phyloP scores from a whole-genome alignment of 2,888 invertebrate species.

The Bimastos eiseni region DNA sequence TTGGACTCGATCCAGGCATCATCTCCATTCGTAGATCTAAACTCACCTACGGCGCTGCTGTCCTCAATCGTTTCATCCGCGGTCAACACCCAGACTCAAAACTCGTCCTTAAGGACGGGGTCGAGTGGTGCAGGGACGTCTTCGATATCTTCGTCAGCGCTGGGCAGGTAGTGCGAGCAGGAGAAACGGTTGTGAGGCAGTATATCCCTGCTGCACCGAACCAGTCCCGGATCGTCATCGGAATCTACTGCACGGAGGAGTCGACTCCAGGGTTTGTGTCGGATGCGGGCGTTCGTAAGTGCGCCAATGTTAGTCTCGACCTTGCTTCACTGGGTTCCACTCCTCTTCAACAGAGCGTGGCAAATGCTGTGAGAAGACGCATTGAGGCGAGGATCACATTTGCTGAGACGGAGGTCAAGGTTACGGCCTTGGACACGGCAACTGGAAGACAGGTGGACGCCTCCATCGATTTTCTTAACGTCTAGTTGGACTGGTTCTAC shows the following conservation, averaged over 20 bases:
- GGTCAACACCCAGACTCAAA: slow-evolving; percentile 28
- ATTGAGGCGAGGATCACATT: slow-evolving; percentile 28
- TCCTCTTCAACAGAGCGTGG: neutral
- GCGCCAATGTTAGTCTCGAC: slow-evolving; percentile 65
- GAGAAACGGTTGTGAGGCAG: slow-evolving; percentile 32
- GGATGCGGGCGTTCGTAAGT: slow-evolving; percentile 65
- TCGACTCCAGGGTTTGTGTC: slow-evolving; percentile 65
- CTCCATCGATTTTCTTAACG: slow-evolving; percentile 35
- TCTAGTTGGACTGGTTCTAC: slow-evolving; percentile 19
- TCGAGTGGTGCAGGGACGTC: slow-evolving; percentile 33
- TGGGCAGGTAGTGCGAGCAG: slow-evolving; percentile 26
- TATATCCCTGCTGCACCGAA: slow-evolving; percentile 63
- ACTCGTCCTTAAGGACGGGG: slow-evolving; percentile 26
- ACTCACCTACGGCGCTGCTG: slow-evolving; percentile 35
- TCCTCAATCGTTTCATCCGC: slow-evolving; percentile 30
- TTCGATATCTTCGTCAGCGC: slow-evolving; percentile 34
- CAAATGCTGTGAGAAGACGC: neutral
- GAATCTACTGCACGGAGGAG: slow-evolving; percentile 65
- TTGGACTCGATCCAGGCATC: slow-evolving; percentile 34
- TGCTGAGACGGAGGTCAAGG: slow-evolving; percentile 35
- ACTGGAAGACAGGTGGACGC: slow-evolving; percentile 32
- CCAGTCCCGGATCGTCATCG: slow-evolving; percentile 65
- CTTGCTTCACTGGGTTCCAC: slow-evolving; percentile 47
- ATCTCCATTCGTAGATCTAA: slow-evolving; percentile 26
- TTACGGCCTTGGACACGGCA: slow-evolving; percentile 30